Conservation (phyloP, 1,140 invertebrate species). For the Drosophila nasuta region DNA sequence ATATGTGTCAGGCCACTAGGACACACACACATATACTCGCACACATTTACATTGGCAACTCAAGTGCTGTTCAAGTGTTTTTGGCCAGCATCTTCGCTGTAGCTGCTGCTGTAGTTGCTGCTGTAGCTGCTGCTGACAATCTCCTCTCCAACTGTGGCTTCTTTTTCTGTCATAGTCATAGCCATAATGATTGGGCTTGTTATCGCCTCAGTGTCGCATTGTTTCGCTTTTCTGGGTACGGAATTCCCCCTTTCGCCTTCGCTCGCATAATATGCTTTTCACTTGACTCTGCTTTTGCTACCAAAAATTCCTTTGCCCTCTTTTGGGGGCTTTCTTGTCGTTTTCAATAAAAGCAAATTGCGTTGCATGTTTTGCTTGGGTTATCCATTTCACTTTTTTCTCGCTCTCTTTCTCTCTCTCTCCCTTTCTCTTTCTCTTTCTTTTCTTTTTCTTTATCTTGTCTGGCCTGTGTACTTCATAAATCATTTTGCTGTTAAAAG, state of each 20-base stretch:
- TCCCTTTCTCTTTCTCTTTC: background rate
- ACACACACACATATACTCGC: conserved; percentile 43
- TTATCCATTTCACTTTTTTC: conserved; percentile 40
- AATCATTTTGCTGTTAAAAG: conserved; percentile 77
- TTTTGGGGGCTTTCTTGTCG: conserved; percentile 51
- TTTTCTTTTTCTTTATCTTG: conserved; percentile 20
- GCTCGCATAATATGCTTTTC: conserved; percentile 33
- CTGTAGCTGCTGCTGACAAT: conserved; percentile 33
- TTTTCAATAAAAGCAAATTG: conserved; percentile 82
- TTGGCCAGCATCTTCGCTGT: conserved; percentile 45
- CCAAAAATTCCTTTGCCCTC: conserved; percentile 33
- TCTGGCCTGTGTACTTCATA: conserved; percentile 65
- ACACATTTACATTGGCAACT: conserved; percentile 41
- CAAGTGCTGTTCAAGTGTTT: conserved; percentile 61
- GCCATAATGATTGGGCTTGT: conserved; percentile 81
- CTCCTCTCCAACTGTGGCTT: conserved; percentile 39
- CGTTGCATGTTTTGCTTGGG: conserved; percentile 73
- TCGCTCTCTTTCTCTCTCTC: background rate
- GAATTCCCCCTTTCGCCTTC: conserved; percentile 11
- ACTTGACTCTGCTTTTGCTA: conserved; percentile 22
- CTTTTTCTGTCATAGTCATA: conserved; percentile 52
- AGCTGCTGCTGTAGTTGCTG: conserved; percentile 13
- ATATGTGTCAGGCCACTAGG: conserved; percentile 75
- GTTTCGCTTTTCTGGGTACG: conserved; percentile 56
- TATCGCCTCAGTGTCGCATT: conserved; percentile 76